phyloP scores from a whole-genome alignment of 2,797 vertebrate genomes.

The Balearica regulorum region DNA sequence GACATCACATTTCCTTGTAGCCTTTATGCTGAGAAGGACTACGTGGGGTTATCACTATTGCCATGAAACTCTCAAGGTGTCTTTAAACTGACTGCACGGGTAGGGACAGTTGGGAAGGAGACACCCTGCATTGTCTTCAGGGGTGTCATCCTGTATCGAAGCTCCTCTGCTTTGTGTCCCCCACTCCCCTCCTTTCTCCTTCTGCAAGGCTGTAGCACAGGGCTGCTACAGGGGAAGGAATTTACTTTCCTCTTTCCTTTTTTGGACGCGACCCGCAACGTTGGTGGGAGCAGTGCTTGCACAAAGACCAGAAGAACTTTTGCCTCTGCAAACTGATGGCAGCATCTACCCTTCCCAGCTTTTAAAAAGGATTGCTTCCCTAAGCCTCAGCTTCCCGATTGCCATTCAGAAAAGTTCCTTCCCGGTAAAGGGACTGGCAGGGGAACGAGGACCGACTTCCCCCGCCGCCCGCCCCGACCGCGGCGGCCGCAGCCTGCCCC shows the following conservation, averaged over 20 bases:
- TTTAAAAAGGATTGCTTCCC: rapidly evolving
- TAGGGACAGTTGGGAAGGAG: background rate
- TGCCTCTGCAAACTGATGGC: background rate
- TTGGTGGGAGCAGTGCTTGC: background rate
- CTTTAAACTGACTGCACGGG: background rate
- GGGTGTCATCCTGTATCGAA: background rate
- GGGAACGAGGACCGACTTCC: rapidly evolving
- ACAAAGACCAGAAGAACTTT: background rate
- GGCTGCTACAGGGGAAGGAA: background rate
- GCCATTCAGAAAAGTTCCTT: background rate
- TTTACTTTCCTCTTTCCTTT: background rate
- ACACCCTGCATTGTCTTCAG: background rate
- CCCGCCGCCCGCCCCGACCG: background rate
- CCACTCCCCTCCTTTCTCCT: background rate
- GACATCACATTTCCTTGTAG: background rate
- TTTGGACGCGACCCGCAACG: rapidly evolving
- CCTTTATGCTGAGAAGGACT: background rate
- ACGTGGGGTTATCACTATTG: background rate
- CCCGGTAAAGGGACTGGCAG: background rate
- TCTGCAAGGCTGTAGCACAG: background rate
- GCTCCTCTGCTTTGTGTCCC: background rate
- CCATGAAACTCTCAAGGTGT: background rate
- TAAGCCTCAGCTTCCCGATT: background rate
- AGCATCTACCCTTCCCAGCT: background rate
- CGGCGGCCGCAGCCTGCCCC: background rate